Evolutionary conservation across 1,140 invertebrate species (phyloP).

Genomic region (Conus betulinus): DNA sequence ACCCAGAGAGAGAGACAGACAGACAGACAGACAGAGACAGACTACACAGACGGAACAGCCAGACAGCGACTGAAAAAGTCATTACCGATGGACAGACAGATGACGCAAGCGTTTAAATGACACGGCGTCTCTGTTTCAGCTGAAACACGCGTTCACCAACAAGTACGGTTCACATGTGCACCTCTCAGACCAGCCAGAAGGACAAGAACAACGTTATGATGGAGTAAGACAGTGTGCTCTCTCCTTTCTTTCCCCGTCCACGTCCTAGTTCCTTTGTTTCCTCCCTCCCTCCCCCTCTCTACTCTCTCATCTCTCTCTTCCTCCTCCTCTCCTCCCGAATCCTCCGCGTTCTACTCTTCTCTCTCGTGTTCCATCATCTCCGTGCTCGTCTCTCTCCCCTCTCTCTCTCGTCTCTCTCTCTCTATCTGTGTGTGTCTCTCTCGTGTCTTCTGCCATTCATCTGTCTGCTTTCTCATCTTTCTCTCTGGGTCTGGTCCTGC

Average conservation of each 20-base stretch:
- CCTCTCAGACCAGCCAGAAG: conserved; percentile 73
- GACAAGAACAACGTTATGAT: conserved; percentile 77
- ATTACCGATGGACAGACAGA: too few relatives aligned
- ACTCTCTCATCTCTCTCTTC: not conserved
- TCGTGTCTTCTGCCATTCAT: not conserved
- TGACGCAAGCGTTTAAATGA: too few relatives aligned
- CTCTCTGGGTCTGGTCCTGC: not conserved
- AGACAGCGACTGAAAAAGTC: too few relatives aligned
- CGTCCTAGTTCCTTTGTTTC: not conserved
- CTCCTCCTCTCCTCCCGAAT: too few relatives aligned
- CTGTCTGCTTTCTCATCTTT: not conserved
- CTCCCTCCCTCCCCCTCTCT: too few relatives aligned
- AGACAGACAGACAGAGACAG: too few relatives aligned
- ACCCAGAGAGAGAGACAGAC: too few relatives aligned
- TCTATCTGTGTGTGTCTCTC: not conserved
- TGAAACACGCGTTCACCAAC: conserved; percentile 72
- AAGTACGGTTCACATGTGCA: conserved; percentile 76
- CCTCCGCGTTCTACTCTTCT: too few relatives aligned
- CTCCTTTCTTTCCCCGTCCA: not conserved
- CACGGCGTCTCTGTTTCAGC: conserved; percentile 48
- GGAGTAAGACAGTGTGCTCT: conserved; percentile 62
- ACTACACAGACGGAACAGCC: too few relatives aligned
- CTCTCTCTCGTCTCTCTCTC: not conserved
- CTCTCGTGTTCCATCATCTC: too few relatives aligned
- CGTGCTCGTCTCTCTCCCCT: not conserved